Evolutionary conservation across 2,888 invertebrate species (phyloP).

Genomic region (Cephus pulcher): DNA sequence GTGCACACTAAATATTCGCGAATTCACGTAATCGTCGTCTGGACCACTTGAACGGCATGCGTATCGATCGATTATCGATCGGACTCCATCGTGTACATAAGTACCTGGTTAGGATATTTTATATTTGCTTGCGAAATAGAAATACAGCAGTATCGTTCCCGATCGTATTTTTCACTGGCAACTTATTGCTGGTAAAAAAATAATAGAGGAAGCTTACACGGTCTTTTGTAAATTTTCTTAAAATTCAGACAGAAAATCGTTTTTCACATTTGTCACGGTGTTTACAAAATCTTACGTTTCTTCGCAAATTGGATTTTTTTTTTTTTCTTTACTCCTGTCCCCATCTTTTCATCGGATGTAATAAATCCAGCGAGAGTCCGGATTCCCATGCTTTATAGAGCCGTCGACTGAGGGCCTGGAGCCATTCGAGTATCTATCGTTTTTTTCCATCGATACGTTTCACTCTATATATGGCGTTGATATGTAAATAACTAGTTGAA

Average conservation of each 20-base stretch:
- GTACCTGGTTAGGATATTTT: neutral
- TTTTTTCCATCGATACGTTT: slow-evolving; percentile 13
- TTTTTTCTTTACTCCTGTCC: neutral
- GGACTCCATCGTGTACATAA: neutral
- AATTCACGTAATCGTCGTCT: neutral
- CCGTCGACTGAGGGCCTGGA: slow-evolving; percentile 1
- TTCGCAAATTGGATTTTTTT: neutral
- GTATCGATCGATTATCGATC: neutral
- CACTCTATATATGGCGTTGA: slow-evolving; percentile 19
- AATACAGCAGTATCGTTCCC: neutral
- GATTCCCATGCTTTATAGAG: neutral
- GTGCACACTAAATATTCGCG: neutral
- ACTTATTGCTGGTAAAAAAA: neutral
- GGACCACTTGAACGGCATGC: neutral
- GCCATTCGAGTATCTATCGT: slow-evolving; percentile 6
- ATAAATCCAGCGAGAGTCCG: slow-evolving; percentile 6
- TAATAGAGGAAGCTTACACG: neutral
- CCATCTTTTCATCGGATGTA: neutral
- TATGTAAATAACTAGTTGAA: slow-evolving; percentile 6
- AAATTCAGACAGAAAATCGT: neutral
- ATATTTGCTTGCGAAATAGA: neutral
- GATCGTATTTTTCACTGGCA: neutral
- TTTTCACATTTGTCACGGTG: neutral
- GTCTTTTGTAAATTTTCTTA: neutral
- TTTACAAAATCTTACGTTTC: neutral